phyloP scores from a whole-genome alignment of 2,113 vertebrate species.

The Delphinus delphis region DNA sequence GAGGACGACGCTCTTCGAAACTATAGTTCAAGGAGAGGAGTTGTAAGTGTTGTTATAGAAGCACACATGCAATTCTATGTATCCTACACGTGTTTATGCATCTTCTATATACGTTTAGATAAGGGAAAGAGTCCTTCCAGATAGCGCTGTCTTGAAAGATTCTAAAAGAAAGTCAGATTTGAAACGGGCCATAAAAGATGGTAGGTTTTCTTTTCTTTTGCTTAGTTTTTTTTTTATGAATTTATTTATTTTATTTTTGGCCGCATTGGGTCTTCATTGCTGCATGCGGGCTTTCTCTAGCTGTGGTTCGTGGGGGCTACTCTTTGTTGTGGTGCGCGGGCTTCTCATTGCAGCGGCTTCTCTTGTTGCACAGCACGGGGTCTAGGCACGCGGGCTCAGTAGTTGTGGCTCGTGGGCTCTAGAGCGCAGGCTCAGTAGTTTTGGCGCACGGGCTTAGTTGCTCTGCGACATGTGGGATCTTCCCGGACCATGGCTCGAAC shows the following conservation, averaged over 20 bases:
- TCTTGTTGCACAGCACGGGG: fast-evolving
- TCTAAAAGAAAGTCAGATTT: background rate
- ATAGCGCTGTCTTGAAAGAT: background rate
- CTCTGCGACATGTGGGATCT: too few relatives aligned
- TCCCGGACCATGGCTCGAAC: too few relatives aligned
- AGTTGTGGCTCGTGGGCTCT: too few relatives aligned
- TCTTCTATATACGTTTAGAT: background rate
- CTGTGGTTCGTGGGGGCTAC: too few relatives aligned
- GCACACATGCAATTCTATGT: background rate
- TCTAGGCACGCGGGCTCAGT: too few relatives aligned
- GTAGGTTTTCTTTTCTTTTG: background rate
- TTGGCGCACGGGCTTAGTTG: too few relatives aligned
- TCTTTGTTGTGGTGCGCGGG: too few relatives aligned
- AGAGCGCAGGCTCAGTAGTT: too few relatives aligned
- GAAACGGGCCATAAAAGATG: background rate
- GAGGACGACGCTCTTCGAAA: background rate
- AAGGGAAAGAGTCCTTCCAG: background rate
- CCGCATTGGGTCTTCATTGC: too few relatives aligned
- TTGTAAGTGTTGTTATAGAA: background rate
- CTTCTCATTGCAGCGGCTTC: too few relatives aligned
- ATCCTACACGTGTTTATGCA: background rate
- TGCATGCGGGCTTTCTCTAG: fast-evolving
- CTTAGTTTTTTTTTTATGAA: too few relatives aligned
- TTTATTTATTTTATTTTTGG: too few relatives aligned
- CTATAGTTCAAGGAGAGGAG: background rate